These are phyloP conservation scores for Bos indicus DNA, from an alignment of 2,113 vertebrate species.

Conservation along the genomic window DNA sequence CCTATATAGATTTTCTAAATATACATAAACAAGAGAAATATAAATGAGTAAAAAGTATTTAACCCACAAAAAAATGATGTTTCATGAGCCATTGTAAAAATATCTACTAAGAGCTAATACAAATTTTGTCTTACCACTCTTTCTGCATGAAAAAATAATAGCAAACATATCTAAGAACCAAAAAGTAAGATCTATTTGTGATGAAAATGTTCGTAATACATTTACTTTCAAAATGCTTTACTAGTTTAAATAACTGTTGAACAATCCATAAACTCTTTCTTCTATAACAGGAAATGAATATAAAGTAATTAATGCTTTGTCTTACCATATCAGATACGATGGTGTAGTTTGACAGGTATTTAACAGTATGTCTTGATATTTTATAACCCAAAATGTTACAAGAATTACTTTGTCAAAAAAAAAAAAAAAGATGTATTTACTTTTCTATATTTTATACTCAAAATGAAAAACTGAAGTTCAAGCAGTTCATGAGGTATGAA, in stretches of 20 bases:
- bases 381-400: not conserved
- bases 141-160: not conserved
- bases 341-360: not conserved
- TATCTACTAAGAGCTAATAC: not conserved
- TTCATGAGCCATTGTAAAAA: not conserved
- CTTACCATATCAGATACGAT: not conserved
- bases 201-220: not conserved
- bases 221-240: not conserved
- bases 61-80: not conserved
- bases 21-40: not conserved
- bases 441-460: conserved; percentile 1
- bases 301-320: not conserved
- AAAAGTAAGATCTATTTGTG: not conserved
- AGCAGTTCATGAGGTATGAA: not conserved
- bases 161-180: not conserved
- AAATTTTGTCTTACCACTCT: not conserved
- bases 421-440: not conserved
- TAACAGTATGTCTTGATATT: not conserved
- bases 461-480: not conserved
- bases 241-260: not conserved
- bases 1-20: not conserved
- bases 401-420: not conserved
- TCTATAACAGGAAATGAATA: not conserved
- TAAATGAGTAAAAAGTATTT: not conserved
- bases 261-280: not conserved